Evolutionary conservation across 1,140 invertebrate species (phyloP).

Genomic region (Chymomyza costata): DNA sequence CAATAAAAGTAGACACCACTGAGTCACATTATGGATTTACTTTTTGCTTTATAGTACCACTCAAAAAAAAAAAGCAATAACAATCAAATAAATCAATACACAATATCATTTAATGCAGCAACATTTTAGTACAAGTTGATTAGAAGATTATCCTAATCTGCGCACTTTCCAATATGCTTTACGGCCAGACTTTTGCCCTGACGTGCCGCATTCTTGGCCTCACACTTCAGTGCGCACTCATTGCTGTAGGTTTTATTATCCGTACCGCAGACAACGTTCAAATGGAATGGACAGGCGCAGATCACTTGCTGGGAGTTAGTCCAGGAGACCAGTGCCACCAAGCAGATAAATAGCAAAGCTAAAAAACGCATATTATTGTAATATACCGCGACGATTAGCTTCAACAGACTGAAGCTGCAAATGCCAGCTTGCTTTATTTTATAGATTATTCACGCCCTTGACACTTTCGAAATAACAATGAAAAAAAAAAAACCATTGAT

Average conservation of each 20-base stretch:
- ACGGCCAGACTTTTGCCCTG: conserved; percentile 28
- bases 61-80: no score
- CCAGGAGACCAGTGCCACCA: conserved; percentile 20
- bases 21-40: no score
- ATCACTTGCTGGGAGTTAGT: not conserved
- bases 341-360: conserved; percentile 25
- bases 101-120: no score
- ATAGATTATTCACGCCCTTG: no score
- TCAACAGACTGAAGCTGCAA: conserved; percentile 35
- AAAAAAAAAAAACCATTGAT: no score
- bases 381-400: conserved; percentile 22
- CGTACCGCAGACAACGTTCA: conserved; percentile 47
- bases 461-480: no score
- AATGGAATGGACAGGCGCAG: conserved; percentile 47
- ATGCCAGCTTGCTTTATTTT: conserved; percentile 30
- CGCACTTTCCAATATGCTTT: no score
- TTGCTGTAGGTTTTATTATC: conserved; percentile 50
- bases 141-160: no score
- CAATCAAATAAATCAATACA: no score
- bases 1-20: no score
- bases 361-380: conserved; percentile 40
- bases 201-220: conserved; percentile 10
- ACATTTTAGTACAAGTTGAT: no score
- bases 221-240: conserved; percentile 45
- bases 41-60: no score